Evolutionary conservation across 2,113 vertebrate genomes (phyloP).

Genomic region (Malaclemys terrapin): DNA sequence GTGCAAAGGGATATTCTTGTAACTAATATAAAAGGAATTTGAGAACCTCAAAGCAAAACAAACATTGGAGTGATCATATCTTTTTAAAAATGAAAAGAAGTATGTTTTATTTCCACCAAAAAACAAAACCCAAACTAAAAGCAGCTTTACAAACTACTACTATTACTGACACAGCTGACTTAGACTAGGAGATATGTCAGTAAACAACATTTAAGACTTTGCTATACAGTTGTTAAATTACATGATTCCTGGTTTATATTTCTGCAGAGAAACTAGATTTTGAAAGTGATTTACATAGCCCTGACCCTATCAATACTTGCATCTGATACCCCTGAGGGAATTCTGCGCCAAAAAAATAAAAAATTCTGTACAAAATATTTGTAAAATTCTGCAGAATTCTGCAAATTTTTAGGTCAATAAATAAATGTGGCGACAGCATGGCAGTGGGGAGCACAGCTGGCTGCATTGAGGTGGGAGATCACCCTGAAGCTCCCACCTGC

Average conservation of each 20-base stretch:
- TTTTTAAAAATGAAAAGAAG: neutral
- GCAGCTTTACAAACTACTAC: neutral
- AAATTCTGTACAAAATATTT: too few relatives aligned
- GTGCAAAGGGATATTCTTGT: neutral
- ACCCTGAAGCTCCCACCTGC: too few relatives aligned
- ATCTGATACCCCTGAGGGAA: too few relatives aligned
- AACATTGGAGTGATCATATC: neutral
- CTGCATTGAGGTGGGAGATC: too few relatives aligned
- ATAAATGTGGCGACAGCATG: too few relatives aligned
- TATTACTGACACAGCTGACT: neutral
- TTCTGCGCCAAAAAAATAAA: too few relatives aligned
- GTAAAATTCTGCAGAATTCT: too few relatives aligned
- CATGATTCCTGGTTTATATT: neutral
- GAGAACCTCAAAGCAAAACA: neutral
- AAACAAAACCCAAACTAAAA: neutral
- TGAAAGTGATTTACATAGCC: neutral
- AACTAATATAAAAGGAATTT: neutral
- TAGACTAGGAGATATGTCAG: neutral
- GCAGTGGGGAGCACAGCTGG: too few relatives aligned
- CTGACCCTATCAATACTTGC: neutral
- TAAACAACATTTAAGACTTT: neutral
- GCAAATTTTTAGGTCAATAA: too few relatives aligned
- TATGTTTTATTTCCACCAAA: neutral
- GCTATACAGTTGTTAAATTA: neutral
- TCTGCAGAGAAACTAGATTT: neutral